phyloP scores from a whole-genome alignment of 2,113 vertebrate species.

The Damaliscus lunatus region DNA sequence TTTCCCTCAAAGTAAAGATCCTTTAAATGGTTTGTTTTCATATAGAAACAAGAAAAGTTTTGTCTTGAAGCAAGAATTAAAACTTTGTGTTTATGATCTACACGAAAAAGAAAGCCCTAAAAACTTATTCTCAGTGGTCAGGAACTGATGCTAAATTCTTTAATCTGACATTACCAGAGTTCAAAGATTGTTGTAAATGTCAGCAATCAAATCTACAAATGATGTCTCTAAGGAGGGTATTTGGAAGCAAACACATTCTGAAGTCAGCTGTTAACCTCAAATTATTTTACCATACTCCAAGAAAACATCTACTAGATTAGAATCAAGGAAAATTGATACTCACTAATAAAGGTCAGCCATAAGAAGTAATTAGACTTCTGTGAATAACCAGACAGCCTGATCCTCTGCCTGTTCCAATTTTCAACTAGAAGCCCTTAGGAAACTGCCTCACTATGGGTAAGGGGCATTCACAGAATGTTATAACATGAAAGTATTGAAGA shows the following conservation, averaged over 20 bases:
- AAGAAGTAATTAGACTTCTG: constrained; percentile 25
- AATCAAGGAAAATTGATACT: constrained; percentile 47
- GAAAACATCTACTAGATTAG: constrained; percentile 47
- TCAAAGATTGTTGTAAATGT: constrained; percentile 67
- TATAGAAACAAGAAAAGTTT: background rate
- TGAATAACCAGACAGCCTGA: background rate
- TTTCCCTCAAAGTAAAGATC: background rate
- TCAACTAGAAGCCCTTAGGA: background rate
- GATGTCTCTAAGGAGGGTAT: constrained; percentile 39
- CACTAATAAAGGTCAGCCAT: constrained; percentile 31
- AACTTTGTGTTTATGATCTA: background rate
- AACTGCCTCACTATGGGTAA: background rate
- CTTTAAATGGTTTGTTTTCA: background rate
- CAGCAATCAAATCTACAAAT: constrained; percentile 65
- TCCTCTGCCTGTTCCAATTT: background rate
- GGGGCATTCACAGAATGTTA: background rate
- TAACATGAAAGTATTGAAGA: background rate
- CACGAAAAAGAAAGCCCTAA: background rate
- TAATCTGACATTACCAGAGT: constrained; percentile 55
- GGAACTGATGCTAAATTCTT: constrained; percentile 51
- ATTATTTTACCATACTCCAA: constrained; percentile 35
- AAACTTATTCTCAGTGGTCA: constrained; percentile 21
- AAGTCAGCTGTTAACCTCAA: constrained; percentile 32
- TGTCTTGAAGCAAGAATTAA: background rate
- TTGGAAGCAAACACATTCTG: constrained; percentile 48